phyloP scores from a whole-genome alignment of 2,113 vertebrate species.

The Pollimyrus isidori region DNA sequence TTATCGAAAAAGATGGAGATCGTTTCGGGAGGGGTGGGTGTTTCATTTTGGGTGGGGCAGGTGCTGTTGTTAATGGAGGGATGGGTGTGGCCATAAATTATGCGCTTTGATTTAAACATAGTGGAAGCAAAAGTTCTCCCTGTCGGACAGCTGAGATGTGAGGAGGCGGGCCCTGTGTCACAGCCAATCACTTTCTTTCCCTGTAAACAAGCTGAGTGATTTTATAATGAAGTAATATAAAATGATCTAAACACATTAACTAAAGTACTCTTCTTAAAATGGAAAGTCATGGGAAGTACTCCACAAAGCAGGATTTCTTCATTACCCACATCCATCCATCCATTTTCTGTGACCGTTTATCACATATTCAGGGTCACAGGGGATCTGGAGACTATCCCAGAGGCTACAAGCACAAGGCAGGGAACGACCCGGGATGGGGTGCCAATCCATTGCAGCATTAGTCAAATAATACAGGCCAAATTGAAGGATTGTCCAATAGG shows the following conservation, averaged over 20 bases:
- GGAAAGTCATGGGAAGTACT: not conserved
- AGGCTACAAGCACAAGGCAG: too few relatives aligned
- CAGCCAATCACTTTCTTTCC: not conserved
- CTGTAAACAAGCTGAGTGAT: not conserved
- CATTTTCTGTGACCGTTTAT: too few relatives aligned
- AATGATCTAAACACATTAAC: not conserved
- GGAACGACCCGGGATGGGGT: too few relatives aligned
- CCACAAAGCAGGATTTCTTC: not conserved
- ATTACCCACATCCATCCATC: not conserved
- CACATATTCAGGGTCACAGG: too few relatives aligned
- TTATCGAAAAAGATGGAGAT: slow-evolving; percentile 42
- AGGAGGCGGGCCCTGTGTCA: not conserved
- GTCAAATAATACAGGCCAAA: not conserved
- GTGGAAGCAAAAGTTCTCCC: not conserved
- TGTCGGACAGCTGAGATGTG: not conserved
- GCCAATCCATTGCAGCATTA: too few relatives aligned
- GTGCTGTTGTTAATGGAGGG: not conserved
- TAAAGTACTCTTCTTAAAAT: not conserved
- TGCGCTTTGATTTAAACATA: not conserved
- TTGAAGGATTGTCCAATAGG: not conserved
- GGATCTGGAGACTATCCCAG: too few relatives aligned
- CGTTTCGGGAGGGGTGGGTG: slow-evolving; percentile 26
- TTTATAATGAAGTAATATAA: not conserved
- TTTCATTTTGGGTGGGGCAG: not conserved
- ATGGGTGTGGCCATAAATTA: not conserved